Evolutionary conservation across 2,888 invertebrate genomes (phyloP).

Genomic region (Drosophila flavopinicola): DNA sequence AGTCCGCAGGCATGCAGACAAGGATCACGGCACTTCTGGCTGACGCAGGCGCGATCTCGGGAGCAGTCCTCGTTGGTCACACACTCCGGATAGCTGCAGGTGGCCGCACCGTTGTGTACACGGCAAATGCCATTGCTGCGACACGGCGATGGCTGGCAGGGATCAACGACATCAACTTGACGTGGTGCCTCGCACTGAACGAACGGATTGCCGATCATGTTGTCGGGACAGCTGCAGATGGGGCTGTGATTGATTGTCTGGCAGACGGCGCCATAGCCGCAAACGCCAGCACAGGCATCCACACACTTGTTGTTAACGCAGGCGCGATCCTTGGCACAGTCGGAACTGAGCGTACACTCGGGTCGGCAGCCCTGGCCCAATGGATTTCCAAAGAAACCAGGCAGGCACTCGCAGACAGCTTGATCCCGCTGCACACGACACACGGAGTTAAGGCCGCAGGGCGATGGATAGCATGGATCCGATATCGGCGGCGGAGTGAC

Average conservation of each 20-base stretch:
- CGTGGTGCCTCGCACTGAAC: slow-evolving; percentile 86
- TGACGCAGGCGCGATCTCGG: slow-evolving; percentile 91
- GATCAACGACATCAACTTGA: slow-evolving; percentile 86
- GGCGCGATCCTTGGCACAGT: slow-evolving; percentile 90
- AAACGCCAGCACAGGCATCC: slow-evolving; percentile 92
- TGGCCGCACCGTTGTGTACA: slow-evolving; percentile 88
- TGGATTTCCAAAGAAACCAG: slow-evolving; percentile 90
- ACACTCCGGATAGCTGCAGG: slow-evolving; percentile 94
- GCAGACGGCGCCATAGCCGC: slow-evolving; percentile 91
- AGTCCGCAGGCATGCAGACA: slow-evolving; percentile 92
- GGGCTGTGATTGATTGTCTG: slow-evolving; percentile 93
- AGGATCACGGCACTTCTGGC: slow-evolving; percentile 93
- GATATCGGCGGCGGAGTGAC: slow-evolving; percentile 73
- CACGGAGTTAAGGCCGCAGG: slow-evolving; percentile 91
- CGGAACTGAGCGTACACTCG: slow-evolving; percentile 92
- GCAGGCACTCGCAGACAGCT: slow-evolving; percentile 90
- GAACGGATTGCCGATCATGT: slow-evolving; percentile 92
- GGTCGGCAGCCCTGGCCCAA: slow-evolving; percentile 89
- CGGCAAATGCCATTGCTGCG: slow-evolving; percentile 92
- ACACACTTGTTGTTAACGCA: slow-evolving; percentile 92
- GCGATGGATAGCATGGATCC: slow-evolving; percentile 88
- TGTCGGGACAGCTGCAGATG: slow-evolving; percentile 91
- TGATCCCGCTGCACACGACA: slow-evolving; percentile 86
- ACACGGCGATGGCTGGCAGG: slow-evolving; percentile 94
- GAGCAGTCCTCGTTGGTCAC: slow-evolving; percentile 95